phyloP scores from a whole-genome alignment of 2,888 invertebrate species.

The Onthophagus sagittarius region DNA sequence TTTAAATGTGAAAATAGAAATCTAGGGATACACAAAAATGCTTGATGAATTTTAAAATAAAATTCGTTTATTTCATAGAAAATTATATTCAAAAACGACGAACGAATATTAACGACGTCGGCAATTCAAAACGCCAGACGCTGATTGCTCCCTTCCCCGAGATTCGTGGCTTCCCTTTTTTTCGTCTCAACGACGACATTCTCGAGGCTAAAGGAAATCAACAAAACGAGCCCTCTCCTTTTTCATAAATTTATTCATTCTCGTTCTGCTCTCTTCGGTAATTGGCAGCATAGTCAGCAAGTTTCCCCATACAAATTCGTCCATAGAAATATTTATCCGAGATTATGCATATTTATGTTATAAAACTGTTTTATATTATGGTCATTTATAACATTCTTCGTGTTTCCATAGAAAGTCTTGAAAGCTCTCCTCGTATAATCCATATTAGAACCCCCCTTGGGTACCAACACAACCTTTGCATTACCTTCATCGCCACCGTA shows the following conservation, averaged over 20 bases:
- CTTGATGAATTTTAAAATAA: too few species aligned
- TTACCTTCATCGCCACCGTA: neutral
- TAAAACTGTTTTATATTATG: too few species aligned
- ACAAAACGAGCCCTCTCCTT: neutral
- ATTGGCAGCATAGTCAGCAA: neutral
- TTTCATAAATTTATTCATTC: neutral
- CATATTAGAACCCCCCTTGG: neutral
- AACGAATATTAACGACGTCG: too few species aligned
- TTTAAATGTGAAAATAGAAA: too few species aligned
- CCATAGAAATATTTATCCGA: neutral
- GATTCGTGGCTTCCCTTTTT: neutral
- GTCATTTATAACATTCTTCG: too few species aligned
- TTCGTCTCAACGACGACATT: neutral
- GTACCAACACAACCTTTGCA: neutral
- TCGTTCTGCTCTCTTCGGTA: neutral
- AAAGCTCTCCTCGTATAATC: neutral
- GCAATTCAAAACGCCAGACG: neutral
- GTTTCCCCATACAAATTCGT: neutral
- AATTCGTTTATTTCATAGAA: too few species aligned
- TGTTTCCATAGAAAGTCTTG: neutral
- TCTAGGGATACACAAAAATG: too few species aligned
- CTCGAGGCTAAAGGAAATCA: neutral
- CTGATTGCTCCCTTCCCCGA: neutral
- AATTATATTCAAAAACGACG: too few species aligned
- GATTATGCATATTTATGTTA: too few species aligned